Conservation (phyloP, 2,797 vertebrate species). For the Borostomias antarcticus region DNA sequence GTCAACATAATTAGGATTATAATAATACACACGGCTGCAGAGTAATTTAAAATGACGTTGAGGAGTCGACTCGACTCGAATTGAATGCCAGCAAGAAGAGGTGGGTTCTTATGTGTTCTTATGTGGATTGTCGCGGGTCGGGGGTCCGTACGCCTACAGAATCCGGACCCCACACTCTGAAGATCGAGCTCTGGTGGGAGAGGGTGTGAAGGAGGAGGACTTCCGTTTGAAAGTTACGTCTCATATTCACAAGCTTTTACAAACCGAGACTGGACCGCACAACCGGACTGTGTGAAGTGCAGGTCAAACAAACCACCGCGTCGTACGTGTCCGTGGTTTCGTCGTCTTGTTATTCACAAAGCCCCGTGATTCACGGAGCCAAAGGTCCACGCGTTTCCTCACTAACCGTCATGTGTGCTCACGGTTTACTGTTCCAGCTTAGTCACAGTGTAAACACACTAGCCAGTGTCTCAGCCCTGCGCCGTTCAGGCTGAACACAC, state of each 20-base stretch:
- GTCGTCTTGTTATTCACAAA: not conserved
- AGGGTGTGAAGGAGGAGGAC: not conserved
- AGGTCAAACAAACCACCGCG: too few species aligned
- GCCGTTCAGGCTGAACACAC: slow-evolving; percentile 25
- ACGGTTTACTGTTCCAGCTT: not conserved
- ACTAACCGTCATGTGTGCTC: not conserved
- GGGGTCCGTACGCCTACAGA: too few species aligned
- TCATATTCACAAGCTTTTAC: not conserved
- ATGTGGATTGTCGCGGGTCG: too few species aligned
- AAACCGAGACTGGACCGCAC: not conserved
- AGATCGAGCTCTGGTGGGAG: slow-evolving; percentile 10
- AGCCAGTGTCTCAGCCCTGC: slow-evolving; percentile 25
- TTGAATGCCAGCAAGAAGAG: too few species aligned
- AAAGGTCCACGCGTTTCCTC: not conserved
- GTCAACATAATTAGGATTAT: too few species aligned
- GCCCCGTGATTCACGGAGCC: not conserved
- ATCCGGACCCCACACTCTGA: not conserved
- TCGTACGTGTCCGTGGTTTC: too few species aligned
- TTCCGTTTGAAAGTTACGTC: too few species aligned
- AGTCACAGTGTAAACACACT: slow-evolving; percentile 15
- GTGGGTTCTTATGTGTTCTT: too few species aligned
- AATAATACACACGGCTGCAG: too few species aligned
- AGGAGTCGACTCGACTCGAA: too few species aligned
- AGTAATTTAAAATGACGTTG: too few species aligned
- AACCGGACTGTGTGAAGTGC: not conserved